Base-by-base conservation (phyloP, 2,888 invertebrate species). In the Thymelicus acteon region DNA sequence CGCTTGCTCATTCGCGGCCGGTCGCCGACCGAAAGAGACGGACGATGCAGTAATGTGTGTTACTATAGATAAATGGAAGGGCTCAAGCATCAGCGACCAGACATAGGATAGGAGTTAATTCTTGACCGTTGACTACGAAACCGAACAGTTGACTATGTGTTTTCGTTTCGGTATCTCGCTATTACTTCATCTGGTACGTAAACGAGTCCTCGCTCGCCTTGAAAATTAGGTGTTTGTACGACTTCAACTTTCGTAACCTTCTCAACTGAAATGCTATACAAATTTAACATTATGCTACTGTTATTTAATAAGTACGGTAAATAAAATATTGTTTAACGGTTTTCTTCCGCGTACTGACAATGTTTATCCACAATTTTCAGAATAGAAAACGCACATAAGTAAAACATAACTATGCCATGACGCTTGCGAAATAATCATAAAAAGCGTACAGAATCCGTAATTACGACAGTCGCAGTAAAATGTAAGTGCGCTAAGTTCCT, bases 1-100 rank as follows among this genome's bases (percentile, higher is more conserved):
- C 75, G 54, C 66, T 77, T 72, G 39, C 40, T 13, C 72, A 37
- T 67, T 37, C 52, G 48, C 37, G 61, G n/a, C 49, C 39, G 8
- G 15, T 5, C 63, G 58, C 58, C 63, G 74, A 67, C 72, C 71
- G 73, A 76, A 31, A 71, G 70, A 67, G 75, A 76, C 60, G 65
- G 60, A 64, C 60, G 67, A 69, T 67, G 47, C 62, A 37, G 39
- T 37, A 48, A 37, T 62, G 47, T 37, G 47, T n/a, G 39, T 13
- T n/a, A 24, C 39, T 63, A 58, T 61, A 58, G 19, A 58, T 69
- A 69, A 58, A 58, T 39, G 47, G 58, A 69, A 69, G 69, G 69
- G 69, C 69, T 48, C 60, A 37, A 57, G 47, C 40, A 63, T 69
- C 68, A 19, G 57, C 57, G 44, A 62, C 62, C 47, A 63, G 57